A percentile compares a stretch with the other conserved stretches of the same genome.
Evolutionary conservation across 2,113 vertebrate genomes (phyloP).

Genomic region (Sinocyclocheilus anophthalmus): DNA sequence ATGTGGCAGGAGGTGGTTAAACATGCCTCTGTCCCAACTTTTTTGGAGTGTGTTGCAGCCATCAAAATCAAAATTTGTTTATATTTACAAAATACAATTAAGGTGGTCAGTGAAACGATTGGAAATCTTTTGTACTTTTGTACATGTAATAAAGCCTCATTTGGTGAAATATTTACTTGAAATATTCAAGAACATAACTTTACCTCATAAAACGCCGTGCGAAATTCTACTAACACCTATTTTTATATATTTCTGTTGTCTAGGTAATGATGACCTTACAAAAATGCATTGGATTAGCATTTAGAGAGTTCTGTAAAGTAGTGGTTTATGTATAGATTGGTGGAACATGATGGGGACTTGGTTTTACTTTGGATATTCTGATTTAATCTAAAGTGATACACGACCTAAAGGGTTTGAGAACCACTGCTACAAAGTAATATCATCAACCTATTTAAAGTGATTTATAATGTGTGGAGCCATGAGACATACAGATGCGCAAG

Average conservation of each 20-base stretch:
- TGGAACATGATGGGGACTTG: no score
- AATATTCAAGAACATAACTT: neutral
- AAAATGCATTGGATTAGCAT: no score
- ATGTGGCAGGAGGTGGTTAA: no score
- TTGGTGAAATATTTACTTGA: neutral
- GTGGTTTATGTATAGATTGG: no score
- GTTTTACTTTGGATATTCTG: neutral
- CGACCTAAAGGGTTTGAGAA: neutral
- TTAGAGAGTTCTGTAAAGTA: no score
- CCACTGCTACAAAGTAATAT: neutral
- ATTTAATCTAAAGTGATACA: neutral
- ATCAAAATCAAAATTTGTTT: no score
- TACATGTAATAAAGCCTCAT: no score
- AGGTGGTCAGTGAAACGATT: no score
- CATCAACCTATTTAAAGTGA: neutral
- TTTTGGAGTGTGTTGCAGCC: no score
- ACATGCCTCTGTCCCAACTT: no score
- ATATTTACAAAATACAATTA: no score
- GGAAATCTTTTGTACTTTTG: no score
- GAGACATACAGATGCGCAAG: neutral
- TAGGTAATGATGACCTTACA: neutral
- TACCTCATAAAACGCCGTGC: neutral
- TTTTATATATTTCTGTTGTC: neutral
- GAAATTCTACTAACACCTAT: neutral
- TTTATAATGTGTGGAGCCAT: constrained; percentile 5